Base-by-base conservation (phyloP, 2,797 vertebrate genomes). In the Lagodon rhomboides region DNA sequence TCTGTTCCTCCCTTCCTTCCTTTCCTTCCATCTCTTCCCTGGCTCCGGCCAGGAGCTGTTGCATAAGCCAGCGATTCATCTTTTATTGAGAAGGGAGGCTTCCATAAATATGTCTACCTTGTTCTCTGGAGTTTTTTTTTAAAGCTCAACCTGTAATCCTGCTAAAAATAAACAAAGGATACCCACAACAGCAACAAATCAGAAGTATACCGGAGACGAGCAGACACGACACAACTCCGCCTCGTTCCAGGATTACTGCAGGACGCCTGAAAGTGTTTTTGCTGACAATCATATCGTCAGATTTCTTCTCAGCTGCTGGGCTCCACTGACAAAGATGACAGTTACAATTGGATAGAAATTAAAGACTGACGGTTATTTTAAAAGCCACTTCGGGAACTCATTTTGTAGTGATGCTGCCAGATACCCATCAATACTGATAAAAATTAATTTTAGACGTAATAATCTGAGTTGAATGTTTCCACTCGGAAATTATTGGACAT, bases 31-130 rank as follows among this genome's bases (percentile, higher is more conserved):
- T 59, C 76, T 81, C 30, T 30, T 30, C 5, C 30, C 30, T 30
- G 30, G 30, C 30, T 30, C 30, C 30, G 89, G 87, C 83, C 87
- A 87, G 76, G 77, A 79, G 77, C 16, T 51, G 87, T 93, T 93
- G 87, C 90, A 63, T 94, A 92, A 92, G 75, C 75, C 60, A 70
- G 64, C 27, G 46, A 82, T 86, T 91, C 83, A 92, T 94, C 77
- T 88, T 92, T 94, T 90, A 93, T 90, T 90, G 80, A 87, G 82
- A 87, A 41, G 68, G 63, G 79, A 83, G 69, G 86, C 67, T 65
- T 84, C 88, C 86, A 91, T 89, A 90, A 92, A 94, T 90, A 89
- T 20, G 68, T 84, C 80, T 62, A 71, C 78, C 67, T 84, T 74
- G 54, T 88, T 87, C 75, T 83, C 62, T 62, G 60, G 70, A 85